Evolutionary conservation across 2,888 invertebrate species (phyloP).

Genomic region (Nudaria mundana): DNA sequence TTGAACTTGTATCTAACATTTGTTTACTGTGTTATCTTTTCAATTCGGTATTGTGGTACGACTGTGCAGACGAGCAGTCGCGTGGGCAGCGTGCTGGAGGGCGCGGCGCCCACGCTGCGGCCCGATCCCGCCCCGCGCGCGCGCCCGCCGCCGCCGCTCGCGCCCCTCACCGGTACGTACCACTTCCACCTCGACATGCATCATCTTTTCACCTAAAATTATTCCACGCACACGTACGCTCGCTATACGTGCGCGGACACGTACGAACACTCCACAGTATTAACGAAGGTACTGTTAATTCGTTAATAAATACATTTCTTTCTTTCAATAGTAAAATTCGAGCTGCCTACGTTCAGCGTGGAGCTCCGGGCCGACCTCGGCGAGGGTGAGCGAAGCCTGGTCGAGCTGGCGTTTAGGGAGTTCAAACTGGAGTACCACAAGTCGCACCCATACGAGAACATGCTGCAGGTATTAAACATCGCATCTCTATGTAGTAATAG

Average conservation of each 20-base stretch:
- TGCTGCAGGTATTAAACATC: slow-evolving; percentile 87
- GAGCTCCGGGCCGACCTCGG: slow-evolving; percentile 87
- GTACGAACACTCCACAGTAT: too few species aligned
- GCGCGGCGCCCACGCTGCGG: slow-evolving; percentile 71
- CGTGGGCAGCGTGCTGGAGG: slow-evolving; percentile 43
- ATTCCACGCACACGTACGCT: not conserved
- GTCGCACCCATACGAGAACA: slow-evolving; percentile 85
- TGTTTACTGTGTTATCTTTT: too few species aligned
- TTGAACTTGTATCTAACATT: too few species aligned
- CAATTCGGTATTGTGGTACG: too few species aligned
- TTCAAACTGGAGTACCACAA: slow-evolving; percentile 89
- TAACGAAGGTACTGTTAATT: too few species aligned
- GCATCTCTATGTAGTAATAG: slow-evolving; percentile 93
- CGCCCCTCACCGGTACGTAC: slow-evolving; percentile 23
- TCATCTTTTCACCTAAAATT: not conserved
- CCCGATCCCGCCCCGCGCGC: slow-evolving; percentile 84
- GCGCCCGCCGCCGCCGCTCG: slow-evolving; percentile 53
- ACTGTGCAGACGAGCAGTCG: not conserved
- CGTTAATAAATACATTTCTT: not conserved
- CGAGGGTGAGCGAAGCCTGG: slow-evolving; percentile 87
- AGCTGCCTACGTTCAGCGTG: slow-evolving; percentile 87
- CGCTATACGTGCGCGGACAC: too few species aligned
- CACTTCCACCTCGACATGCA: not conserved
- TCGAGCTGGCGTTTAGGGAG: slow-evolving; percentile 91
- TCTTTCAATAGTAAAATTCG: slow-evolving; percentile 82